These are phyloP conservation scores for Oostethus manadensis DNA, from an alignment of 2,113 vertebrate species.

Conservation along the genomic window DNA sequence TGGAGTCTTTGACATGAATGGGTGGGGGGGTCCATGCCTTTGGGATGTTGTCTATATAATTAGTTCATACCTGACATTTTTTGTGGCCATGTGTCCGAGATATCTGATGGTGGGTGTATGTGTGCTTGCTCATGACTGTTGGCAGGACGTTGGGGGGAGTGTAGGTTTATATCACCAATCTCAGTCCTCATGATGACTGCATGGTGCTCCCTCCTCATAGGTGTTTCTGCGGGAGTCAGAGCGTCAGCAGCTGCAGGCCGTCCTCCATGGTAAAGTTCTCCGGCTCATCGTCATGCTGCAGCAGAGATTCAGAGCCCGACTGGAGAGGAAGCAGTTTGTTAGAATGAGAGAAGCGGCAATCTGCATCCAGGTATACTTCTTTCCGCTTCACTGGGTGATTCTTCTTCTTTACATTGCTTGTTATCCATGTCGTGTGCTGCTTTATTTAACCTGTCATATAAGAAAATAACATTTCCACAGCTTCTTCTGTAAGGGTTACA, in stretches of 20 bases:
- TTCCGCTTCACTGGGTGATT: slow-evolving; percentile 1
- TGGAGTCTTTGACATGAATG: slow-evolving; percentile 33
- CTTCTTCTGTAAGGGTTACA: no score
- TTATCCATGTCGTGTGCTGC: background rate
- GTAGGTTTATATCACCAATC: slow-evolving; percentile 7
- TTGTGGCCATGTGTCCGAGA: slow-evolving; percentile 24
- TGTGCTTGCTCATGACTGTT: background rate
- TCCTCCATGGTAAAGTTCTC: slow-evolving; percentile 87
- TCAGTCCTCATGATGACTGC: slow-evolving; percentile 18
- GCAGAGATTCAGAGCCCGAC: slow-evolving; percentile 77
- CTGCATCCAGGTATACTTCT: slow-evolving; percentile 79
- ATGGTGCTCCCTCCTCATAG: slow-evolving; percentile 59
- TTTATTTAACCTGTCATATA: background rate
- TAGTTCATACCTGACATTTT: slow-evolving; percentile 60
- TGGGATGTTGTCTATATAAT: slow-evolving; percentile 54
- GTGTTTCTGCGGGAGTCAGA: slow-evolving; percentile 89
- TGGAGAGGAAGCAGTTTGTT: slow-evolving; percentile 83
- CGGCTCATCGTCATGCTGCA: slow-evolving; percentile 81
- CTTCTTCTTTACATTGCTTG: background rate
- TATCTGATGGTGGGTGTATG: slow-evolving; percentile 15
- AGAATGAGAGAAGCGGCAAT: slow-evolving; percentile 75
- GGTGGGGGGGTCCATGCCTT: slow-evolving; percentile 26
- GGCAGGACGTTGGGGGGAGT: background rate
- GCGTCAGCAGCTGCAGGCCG: slow-evolving; percentile 82
- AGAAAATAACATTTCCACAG: no score